phyloP scores from a whole-genome alignment of 2,113 vertebrate species.

The Brachyistius frenatus region DNA sequence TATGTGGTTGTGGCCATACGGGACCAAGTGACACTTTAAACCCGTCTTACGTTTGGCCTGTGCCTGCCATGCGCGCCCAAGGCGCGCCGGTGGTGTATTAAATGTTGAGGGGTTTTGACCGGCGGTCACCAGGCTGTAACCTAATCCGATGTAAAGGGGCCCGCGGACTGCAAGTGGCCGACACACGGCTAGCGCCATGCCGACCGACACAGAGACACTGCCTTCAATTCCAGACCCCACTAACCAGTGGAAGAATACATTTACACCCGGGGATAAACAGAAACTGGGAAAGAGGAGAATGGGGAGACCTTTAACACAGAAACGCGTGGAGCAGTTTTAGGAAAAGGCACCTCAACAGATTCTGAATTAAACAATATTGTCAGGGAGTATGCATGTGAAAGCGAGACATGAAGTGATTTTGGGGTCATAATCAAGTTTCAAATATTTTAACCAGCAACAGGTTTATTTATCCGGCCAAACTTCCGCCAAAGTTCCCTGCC shows the following conservation, averaged over 20 bases:
- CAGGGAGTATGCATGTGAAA: neutral
- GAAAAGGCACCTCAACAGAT: constrained; percentile 4
- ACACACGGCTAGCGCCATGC: constrained; percentile 78
- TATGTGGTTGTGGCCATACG: constrained; percentile 3
- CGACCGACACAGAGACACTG: constrained; percentile 56
- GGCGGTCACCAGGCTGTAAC: constrained; percentile 76
- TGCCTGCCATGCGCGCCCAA: constrained; percentile 36
- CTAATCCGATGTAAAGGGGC: constrained; percentile 68
- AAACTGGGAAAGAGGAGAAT: neutral
- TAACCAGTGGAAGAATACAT: constrained; percentile 71
- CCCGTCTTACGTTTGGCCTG: constrained; percentile 7
- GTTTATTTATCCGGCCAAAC: constrained; percentile 7
- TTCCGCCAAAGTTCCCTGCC: constrained; percentile 15
- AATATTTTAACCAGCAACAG: constrained; percentile 7
- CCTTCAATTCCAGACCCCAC: constrained; percentile 63
- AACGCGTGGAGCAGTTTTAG: neutral
- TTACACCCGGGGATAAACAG: constrained; percentile 73
- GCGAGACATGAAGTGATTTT: neutral
- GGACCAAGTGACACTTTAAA: constrained; percentile 1
- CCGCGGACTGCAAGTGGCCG: constrained; percentile 75
- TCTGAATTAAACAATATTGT: constrained; percentile 1
- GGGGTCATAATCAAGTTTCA: neutral
- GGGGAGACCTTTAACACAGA: neutral
- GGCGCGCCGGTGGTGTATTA: constrained; percentile 63
- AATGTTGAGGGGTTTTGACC: constrained; percentile 70